Evolutionary conservation across 2,113 vertebrate genomes (phyloP).

Genomic region (Meriones unguiculatus): DNA sequence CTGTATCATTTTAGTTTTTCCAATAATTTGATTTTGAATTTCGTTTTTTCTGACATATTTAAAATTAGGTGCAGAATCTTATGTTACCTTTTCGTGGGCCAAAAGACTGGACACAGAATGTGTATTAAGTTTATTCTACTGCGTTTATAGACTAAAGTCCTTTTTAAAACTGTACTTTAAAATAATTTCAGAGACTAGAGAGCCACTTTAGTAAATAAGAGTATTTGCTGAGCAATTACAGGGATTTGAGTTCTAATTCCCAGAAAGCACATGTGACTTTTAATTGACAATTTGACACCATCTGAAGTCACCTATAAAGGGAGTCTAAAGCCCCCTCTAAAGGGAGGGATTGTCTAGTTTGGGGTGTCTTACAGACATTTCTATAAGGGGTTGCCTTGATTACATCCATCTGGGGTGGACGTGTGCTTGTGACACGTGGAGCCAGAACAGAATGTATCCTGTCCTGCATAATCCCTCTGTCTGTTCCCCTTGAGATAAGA

Average conservation of each 20-base stretch:
- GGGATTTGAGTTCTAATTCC: background rate
- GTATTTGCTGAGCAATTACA: background rate
- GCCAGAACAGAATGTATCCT: background rate
- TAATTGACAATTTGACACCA: background rate
- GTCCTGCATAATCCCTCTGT: background rate
- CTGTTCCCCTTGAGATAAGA: background rate
- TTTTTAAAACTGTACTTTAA: background rate
- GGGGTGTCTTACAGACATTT: background rate
- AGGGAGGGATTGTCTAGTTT: background rate
- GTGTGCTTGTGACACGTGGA: background rate
- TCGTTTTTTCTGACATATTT: background rate
- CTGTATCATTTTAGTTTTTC: background rate
- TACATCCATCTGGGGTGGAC: background rate
- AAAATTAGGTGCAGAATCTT: background rate
- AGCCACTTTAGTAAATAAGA: background rate
- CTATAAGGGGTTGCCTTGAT: background rate
- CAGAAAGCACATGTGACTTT: background rate
- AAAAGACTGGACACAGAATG: background rate
- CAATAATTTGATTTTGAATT: background rate
- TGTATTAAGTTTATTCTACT: background rate
- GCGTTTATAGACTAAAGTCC: background rate
- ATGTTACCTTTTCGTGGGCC: background rate
- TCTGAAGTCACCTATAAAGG: background rate
- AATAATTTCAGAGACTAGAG: background rate
- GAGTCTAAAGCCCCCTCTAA: background rate